Evolutionary conservation across 2,797 vertebrate species (phyloP), one percentile per base, ranked within the genome.

Genomic region (Halcyon leucocephala): DNA sequence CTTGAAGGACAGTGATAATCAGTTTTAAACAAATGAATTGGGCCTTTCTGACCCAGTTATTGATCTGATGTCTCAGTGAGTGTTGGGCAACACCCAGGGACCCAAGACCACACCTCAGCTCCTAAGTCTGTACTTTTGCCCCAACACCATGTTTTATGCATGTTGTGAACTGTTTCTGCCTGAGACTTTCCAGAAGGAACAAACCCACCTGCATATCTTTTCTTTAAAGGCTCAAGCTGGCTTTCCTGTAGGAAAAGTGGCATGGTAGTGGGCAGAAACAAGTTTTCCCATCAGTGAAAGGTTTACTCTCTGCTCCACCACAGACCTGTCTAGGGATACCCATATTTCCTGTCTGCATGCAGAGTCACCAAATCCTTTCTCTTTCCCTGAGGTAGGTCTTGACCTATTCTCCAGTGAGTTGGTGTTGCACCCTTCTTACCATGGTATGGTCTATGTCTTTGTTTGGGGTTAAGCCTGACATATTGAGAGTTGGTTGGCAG

Each of bases 201-300:
- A 60, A 39, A 42, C 12, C 39, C 29, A 39, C 7, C 7, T 57
- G 24, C 16, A 17, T 72, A 55, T 76, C 12, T 71, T 79, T 72
- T 46, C 6, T 69, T 83, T 46, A 46, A 64, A 69, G 46, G 18
- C 61, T 57, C 21, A 41, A 61, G 31, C 26, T 82, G 33, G 10
- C 29, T 82, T 64, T 86, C 14, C 62, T 72, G 37, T n/a, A 35
- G 33, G 33, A n/a, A n/a, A n/a, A n/a, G n/a, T n/a, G n/a, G n/a
- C n/a, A n/a, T n/a, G n/a, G n/a, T n/a, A 80, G 16, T 10, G 13
- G 20, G 51, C 46, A 80, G 51, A 48, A 69, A 8, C 5, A 29
- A 5, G 6, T 13, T 82, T 64, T 48, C 29, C n/a, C 9, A 9
- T 33, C 48, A 60, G 21, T 0, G 0, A 48, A n/a, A 37, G 12